Evolutionary conservation across 2,797 vertebrate genomes (phyloP).

Genomic region (Antennarius maculatus): DNA sequence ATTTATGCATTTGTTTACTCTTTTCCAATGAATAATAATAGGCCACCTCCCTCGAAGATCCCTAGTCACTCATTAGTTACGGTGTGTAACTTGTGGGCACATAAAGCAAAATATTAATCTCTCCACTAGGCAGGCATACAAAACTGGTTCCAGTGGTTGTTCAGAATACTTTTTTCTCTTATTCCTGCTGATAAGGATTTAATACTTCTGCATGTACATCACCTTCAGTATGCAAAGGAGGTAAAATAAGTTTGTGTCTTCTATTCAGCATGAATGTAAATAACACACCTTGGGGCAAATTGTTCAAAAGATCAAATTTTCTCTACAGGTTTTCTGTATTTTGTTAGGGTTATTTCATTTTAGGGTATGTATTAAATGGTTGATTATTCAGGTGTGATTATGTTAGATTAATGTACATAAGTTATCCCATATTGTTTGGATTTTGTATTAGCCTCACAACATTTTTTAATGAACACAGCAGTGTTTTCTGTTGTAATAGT

Average conservation of each 20-base stretch:
- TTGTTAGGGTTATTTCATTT: neutral
- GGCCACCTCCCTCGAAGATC: slow-evolving; percentile 73
- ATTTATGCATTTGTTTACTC: slow-evolving; percentile 79
- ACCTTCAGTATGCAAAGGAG: slow-evolving; percentile 2
- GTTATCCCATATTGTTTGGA: no score
- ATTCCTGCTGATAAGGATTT: slow-evolving; percentile 46
- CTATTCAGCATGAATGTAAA: neutral
- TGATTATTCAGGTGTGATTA: neutral
- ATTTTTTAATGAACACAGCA: neutral
- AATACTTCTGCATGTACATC: slow-evolving; percentile 9
- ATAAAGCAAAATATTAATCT: slow-evolving; percentile 30
- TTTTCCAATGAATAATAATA: slow-evolving; percentile 80
- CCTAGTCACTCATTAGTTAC: slow-evolving; percentile 77
- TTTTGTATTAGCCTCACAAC: neutral
- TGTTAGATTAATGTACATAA: no score
- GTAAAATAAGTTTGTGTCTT: slow-evolving; percentile 8
- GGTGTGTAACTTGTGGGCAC: slow-evolving; percentile 64
- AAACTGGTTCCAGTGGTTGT: slow-evolving; percentile 33
- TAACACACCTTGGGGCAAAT: slow-evolving; percentile 1
- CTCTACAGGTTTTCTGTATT: neutral
- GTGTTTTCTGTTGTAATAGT: neutral
- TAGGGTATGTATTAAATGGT: neutral
- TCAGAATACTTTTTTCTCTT: slow-evolving; percentile 17
- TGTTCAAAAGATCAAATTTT: neutral
- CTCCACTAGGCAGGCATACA: slow-evolving; percentile 24